Percentiles rank a stretch among this genome's conserved stretches.
These are phyloP conservation scores for Strongylocentrotus purpuratus DNA, from an alignment of 35 echinoderm and acorn worm genomes.

Conservation along the genomic window DNA sequence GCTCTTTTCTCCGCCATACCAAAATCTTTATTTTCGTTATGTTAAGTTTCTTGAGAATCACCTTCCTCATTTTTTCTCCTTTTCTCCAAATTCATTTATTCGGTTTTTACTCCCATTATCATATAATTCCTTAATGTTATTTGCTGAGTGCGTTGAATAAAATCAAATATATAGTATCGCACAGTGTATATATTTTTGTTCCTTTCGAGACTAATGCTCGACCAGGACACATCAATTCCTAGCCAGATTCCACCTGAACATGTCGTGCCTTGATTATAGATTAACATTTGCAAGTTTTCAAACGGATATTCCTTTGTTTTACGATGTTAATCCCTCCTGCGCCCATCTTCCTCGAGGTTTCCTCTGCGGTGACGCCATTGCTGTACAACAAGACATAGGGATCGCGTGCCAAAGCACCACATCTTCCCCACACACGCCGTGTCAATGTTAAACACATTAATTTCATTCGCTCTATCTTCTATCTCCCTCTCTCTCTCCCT, in stretches of 20 bases:
- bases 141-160: no score
- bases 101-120: no score
- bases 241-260: not conserved
- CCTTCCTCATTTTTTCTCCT: no score
- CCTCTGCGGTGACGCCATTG: not conserved
- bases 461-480: slow-evolving; percentile 23
- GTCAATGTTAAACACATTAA: slow-evolving; percentile 37
- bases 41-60: no score
- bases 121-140: no score
- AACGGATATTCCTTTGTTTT: slow-evolving; percentile 12
- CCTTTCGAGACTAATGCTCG: not conserved
- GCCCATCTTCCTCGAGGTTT: not conserved
- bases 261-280: not conserved
- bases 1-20: no score
- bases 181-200: no score
- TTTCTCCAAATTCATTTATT: no score
- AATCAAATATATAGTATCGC: no score
- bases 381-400: not conserved
- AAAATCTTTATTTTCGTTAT: no score
- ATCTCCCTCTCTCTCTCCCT: not conserved
- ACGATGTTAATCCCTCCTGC: not conserved
- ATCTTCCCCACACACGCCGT: not conserved
- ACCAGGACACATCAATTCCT: not conserved
- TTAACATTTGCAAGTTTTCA: slow-evolving; percentile 4
- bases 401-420: not conserved